A percentile compares a stretch with the other conserved stretches of the same genome.
Evolutionary conservation across 2,888 invertebrate species (phyloP).

Genomic region (Tetragonisca angustula): DNA sequence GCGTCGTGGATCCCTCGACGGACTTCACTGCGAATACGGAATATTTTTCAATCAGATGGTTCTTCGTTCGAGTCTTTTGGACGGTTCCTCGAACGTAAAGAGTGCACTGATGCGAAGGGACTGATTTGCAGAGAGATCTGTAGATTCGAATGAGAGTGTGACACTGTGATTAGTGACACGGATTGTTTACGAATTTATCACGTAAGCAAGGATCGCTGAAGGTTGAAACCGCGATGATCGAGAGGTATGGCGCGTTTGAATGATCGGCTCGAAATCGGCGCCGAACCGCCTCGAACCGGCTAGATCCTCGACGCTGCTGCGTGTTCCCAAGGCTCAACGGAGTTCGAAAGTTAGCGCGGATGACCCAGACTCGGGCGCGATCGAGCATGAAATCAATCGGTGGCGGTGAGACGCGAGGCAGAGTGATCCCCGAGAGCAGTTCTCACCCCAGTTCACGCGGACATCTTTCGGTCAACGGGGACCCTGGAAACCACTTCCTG

Average conservation of each 20-base stretch:
- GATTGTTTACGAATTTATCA: too few species aligned
- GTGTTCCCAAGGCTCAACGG: conserved; percentile 13
- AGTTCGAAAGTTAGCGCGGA: conserved; percentile 65
- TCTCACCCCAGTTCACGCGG: conserved; percentile 22
- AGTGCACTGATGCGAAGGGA: too few species aligned
- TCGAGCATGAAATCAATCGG: conserved; percentile 73
- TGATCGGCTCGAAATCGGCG: neutral
- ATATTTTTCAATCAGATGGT: too few species aligned
- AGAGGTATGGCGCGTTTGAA: neutral
- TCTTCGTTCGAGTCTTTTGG: too few species aligned
- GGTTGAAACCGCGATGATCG: neutral
- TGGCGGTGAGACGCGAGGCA: conserved; percentile 48
- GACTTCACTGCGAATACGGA: neutral
- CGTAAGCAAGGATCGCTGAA: neutral
- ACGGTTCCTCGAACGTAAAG: too few species aligned
- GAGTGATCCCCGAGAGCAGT: conserved; percentile 33
- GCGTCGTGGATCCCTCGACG: too few species aligned
- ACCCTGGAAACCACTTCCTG: neutral
- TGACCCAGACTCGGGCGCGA: conserved; percentile 72
- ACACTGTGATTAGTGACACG: too few species aligned
- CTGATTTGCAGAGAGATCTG: too few species aligned
- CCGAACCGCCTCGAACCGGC: conserved; percentile 4
- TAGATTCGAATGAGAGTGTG: too few species aligned
- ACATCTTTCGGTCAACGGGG: conserved; percentile 12
- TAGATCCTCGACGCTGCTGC: conserved; percentile 17